A percentile compares a stretch with the other conserved stretches of the same genome.
Conservation (phyloP, 2,888 invertebrate species). For the Pandemis heparana region DNA sequence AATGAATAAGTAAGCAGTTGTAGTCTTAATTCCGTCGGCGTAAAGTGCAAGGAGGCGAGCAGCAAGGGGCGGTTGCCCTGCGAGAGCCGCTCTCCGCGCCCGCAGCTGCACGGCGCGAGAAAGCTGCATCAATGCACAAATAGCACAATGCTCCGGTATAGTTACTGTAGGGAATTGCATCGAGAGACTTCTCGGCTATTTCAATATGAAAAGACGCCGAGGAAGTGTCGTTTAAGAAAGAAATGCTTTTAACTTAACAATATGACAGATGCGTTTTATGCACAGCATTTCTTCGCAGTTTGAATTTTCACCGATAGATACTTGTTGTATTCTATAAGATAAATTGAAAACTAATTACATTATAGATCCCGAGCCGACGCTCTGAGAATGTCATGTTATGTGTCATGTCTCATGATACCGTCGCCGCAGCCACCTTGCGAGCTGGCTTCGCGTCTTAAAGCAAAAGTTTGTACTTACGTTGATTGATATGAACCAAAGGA, state of each 20-base stretch:
- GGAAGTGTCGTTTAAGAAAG: conserved; percentile 1
- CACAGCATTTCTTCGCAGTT: too few species aligned
- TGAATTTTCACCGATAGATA: background rate
- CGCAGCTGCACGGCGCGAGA: conserved; percentile 8
- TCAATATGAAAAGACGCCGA: background rate
- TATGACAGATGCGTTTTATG: background rate
- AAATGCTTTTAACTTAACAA: background rate
- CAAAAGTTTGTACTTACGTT: too few species aligned
- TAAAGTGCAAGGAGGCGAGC: background rate
- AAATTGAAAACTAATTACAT: background rate
- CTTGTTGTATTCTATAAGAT: background rate
- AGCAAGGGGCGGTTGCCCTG: background rate
- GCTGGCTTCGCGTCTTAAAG: too few species aligned
- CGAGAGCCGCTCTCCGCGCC: conserved; percentile 6
- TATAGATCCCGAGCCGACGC: too few species aligned
- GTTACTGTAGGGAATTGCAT: background rate
- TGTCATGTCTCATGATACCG: too few species aligned
- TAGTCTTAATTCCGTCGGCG: background rate
- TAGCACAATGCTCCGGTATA: background rate
- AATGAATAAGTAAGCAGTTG: background rate
- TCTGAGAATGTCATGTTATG: too few species aligned
- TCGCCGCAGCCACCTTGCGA: too few species aligned
- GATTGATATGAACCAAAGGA: too few species aligned
- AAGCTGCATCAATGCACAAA: background rate
- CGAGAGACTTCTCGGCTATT: background rate